A percentile compares a stretch with the other conserved stretches of the same genome.
phyloP scores from a whole-genome alignment of 2,888 invertebrate genomes.

The Diplazon laetatorius region DNA sequence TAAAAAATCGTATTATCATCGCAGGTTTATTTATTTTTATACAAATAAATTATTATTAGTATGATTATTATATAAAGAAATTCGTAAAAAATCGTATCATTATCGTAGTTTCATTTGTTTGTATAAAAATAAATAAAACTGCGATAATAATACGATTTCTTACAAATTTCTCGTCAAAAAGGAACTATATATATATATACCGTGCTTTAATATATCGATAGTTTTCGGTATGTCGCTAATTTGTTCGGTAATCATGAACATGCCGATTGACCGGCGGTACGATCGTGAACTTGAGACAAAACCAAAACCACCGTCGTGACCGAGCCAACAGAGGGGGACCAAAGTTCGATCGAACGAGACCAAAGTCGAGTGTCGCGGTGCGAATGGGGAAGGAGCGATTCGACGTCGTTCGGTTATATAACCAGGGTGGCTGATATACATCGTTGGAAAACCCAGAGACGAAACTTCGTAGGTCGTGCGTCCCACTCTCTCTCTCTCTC shows the following conservation, averaged over 20 bases:
- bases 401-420: slow-evolving; percentile 32
- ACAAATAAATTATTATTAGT: too few species aligned
- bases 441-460: slow-evolving; percentile 41
- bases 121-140: too few species aligned
- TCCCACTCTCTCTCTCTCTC: slow-evolving; percentile 12
- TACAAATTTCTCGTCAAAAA: too few species aligned
- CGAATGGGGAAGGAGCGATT: slow-evolving; percentile 23
- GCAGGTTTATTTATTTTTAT: too few species aligned
- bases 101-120: not conserved
- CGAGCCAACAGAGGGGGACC: slow-evolving; percentile 21
- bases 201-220: too few species aligned
- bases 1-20: not conserved
- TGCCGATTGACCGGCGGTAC: slow-evolving; percentile 24
- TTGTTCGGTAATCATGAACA: not conserved
- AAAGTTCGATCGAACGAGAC: slow-evolving; percentile 27
- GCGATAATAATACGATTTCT: not conserved
- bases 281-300: slow-evolving; percentile 7
- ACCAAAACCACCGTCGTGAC: not conserved
- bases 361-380: slow-evolving; percentile 9
- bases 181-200: too few species aligned
- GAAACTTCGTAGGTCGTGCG: slow-evolving; percentile 59
- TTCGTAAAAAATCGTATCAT: not conserved
- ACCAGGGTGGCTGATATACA: slow-evolving; percentile 11
- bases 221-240: not conserved
- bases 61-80: too few species aligned